Conservation (phyloP, 2,113 vertebrate species). For the Sapajus apella region DNA sequence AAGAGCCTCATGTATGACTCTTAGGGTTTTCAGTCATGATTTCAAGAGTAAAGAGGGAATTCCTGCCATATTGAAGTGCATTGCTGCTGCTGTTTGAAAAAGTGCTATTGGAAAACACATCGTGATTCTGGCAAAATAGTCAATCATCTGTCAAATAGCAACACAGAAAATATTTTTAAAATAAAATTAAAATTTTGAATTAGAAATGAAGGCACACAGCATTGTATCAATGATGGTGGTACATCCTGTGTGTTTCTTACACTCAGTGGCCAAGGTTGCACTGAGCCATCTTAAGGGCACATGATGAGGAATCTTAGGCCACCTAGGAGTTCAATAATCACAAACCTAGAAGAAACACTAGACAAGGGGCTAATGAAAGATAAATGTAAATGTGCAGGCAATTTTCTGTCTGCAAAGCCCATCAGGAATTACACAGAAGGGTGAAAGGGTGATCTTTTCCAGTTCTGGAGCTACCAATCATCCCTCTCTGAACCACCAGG, state of each 20-base stretch:
- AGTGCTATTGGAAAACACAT: neutral
- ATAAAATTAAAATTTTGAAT: conserved; percentile 3
- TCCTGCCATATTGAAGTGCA: neutral
- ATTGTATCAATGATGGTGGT: neutral
- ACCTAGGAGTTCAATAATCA: neutral
- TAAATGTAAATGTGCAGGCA: neutral
- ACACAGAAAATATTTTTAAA: conserved; percentile 26
- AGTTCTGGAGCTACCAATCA: neutral
- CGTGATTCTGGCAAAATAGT: neutral
- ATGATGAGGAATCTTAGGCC: neutral
- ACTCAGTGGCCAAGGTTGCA: neutral
- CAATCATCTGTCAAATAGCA: neutral
- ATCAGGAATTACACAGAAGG: neutral
- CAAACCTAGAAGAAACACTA: neutral
- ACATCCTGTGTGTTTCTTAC: neutral
- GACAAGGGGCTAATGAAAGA: neutral
- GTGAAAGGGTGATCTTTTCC: neutral
- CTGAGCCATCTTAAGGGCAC: neutral
- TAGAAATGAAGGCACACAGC: neutral
- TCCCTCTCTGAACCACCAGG: neutral
- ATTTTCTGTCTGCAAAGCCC: neutral
- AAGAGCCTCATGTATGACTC: neutral
- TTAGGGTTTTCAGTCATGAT: neutral
- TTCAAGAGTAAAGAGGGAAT: neutral
- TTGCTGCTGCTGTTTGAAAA: neutral